These are phyloP conservation scores for Pachyramphus minor DNA, from an alignment of 2,113 vertebrate genomes.

Conservation along the genomic window DNA sequence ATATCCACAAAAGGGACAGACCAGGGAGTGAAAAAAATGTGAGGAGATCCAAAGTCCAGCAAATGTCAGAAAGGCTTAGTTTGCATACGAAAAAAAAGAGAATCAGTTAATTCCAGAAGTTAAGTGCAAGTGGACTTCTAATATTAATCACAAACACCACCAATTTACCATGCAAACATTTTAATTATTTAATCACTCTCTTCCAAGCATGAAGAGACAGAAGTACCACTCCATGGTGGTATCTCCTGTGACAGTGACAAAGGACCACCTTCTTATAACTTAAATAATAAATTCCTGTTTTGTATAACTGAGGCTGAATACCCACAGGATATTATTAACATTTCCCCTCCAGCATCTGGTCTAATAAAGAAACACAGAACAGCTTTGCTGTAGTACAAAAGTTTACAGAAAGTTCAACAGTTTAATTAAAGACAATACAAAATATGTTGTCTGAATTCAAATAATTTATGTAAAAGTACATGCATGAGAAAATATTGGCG, in stretches of 20 bases:
- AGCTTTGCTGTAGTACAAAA: slow-evolving; percentile 45
- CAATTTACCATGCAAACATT: not conserved
- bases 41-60: not conserved
- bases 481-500: not conserved
- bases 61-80: not conserved
- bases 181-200: slow-evolving; percentile 1
- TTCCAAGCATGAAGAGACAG: not conserved
- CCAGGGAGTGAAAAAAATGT: not conserved
- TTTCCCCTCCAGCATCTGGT: slow-evolving; percentile 47
- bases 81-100: not conserved
- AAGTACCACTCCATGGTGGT: not conserved
- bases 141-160: not conserved
- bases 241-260: not conserved
- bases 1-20: not conserved
- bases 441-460: slow-evolving; percentile 15
- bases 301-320: slow-evolving; percentile 33
- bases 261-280: not conserved
- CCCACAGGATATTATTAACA: slow-evolving; percentile 46
- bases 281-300: not conserved
- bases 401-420: slow-evolving; percentile 36
- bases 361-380: slow-evolving; percentile 64
- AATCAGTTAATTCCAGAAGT: not conserved
- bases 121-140: not conserved
- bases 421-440: slow-evolving; percentile 66
- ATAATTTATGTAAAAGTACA: slow-evolving; percentile 57